These are phyloP conservation scores for Helobdella robusta DNA, from an alignment of 2,888 invertebrate genomes.

Conservation along the genomic window DNA sequence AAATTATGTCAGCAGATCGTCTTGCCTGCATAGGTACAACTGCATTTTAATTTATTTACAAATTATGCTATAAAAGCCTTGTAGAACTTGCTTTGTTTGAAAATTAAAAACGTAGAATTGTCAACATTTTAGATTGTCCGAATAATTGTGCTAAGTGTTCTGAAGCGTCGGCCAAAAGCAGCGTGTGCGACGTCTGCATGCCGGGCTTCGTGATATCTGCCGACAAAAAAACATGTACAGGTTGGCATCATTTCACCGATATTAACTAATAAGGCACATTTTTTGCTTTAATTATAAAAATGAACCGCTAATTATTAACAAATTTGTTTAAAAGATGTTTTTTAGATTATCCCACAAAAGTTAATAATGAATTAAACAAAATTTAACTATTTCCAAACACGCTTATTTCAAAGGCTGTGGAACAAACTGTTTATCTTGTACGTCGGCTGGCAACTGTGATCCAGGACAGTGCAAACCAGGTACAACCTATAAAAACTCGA, in stretches of 20 bases:
- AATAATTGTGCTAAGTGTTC: constrained; percentile 13
- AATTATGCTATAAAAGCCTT: background rate
- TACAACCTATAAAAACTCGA: constrained; percentile 23
- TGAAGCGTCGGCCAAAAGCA: constrained; percentile 2
- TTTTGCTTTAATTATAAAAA: no score
- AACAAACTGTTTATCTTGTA: constrained; percentile 27
- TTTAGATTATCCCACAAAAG: no score
- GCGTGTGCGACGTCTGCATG: constrained; percentile 12
- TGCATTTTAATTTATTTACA: background rate
- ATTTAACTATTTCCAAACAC: no score
- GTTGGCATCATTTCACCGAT: no score
- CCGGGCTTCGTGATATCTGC: constrained; percentile 13
- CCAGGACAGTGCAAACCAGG: constrained; percentile 19
- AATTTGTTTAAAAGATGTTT: no score
- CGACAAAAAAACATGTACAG: constrained; percentile 9
- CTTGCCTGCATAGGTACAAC: constrained; percentile 26
- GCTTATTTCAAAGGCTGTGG: constrained; percentile 27
- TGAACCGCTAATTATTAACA: no score
- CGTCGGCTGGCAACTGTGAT: constrained; percentile 27
- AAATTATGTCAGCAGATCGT: constrained; percentile 27
- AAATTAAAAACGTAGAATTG: background rate
- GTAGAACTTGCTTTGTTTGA: background rate
- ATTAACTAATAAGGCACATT: no score
- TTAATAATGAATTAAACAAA: no score
- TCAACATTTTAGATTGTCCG: constrained; percentile 25